Evolutionary conservation across 2,113 vertebrate species (phyloP).

Genomic region (Leptodactylus fuscus): DNA sequence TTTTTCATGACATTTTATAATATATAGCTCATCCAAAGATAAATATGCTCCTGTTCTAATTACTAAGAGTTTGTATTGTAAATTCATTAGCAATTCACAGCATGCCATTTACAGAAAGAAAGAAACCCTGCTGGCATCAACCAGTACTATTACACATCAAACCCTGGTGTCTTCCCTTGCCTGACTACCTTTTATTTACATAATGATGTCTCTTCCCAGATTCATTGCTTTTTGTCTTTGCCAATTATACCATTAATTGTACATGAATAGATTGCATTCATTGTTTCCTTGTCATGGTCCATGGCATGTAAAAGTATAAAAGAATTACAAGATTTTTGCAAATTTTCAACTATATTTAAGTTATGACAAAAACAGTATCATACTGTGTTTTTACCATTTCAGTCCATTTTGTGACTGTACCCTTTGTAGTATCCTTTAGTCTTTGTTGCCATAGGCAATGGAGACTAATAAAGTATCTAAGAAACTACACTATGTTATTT

Average conservation of each 20-base stretch:
- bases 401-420: no score
- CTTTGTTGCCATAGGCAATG: no score
- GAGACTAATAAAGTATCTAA: no score
- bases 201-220: constrained; percentile 55
- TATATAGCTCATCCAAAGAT: constrained; percentile 42
- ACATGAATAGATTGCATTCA: constrained; percentile 42
- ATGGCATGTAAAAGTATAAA: not conserved
- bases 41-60: constrained; percentile 34
- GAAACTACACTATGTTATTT: no score
- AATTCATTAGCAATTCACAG: constrained; percentile 41
- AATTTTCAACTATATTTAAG: not conserved
- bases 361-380: not conserved
- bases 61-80: constrained; percentile 47
- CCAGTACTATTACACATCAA: constrained; percentile 46
- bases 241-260: constrained; percentile 56
- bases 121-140: constrained; percentile 53
- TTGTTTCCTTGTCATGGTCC: constrained; percentile 11
- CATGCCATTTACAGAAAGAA: constrained; percentile 44
- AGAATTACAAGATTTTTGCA: not conserved
- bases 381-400: not conserved
- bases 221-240: constrained; percentile 47
- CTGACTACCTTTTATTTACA: constrained; percentile 58
- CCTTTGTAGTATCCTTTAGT: no score
- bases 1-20: constrained; percentile 25
- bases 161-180: constrained; percentile 48